These are phyloP conservation scores for Polypterus bichir DNA, from an alignment of 2,113 vertebrate genomes.

Conservation along the genomic window DNA sequence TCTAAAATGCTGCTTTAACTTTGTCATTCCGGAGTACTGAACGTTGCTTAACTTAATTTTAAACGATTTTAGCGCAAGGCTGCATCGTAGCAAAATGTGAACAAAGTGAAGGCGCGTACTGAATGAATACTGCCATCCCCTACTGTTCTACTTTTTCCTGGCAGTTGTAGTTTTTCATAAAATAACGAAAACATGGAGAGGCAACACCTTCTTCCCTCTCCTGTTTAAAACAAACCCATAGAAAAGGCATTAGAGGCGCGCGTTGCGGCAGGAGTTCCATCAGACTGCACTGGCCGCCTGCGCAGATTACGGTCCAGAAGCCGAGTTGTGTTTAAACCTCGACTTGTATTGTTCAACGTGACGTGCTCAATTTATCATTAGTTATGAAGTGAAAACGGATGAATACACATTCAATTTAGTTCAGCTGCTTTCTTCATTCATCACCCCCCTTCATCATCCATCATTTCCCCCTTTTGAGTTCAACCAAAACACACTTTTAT, in stretches of 20 bases:
- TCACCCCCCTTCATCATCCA: conserved; percentile 85
- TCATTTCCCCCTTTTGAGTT: conserved; percentile 75
- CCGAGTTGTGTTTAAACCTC: conserved; percentile 60
- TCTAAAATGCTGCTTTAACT: too few species aligned
- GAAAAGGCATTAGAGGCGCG: conserved; percentile 12
- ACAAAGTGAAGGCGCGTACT: too few species aligned
- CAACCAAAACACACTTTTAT: conserved; percentile 79
- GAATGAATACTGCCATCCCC: too few species aligned
- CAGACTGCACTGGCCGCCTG: conserved; percentile 48
- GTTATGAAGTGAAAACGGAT: conserved; percentile 93
- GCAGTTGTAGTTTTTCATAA: too few species aligned
- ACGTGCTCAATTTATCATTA: conserved; percentile 99
- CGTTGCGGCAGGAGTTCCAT: conserved; percentile 13
- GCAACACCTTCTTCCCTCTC: too few species aligned
- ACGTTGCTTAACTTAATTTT: too few species aligned
- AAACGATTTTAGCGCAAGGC: too few species aligned
- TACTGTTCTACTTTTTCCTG: too few species aligned
- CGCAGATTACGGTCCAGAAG: conserved; percentile 40
- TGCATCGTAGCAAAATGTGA: too few species aligned
- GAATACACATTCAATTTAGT: conserved; percentile 99
- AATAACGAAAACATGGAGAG: too few species aligned
- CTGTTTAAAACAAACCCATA: neutral
- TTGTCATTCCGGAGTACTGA: too few species aligned
- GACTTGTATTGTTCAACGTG: conserved; percentile 82
- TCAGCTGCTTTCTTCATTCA: conserved; percentile 94